phyloP scores from a whole-genome alignment of 2,113 vertebrate genomes.

The Myxocyprinus asiaticus region DNA sequence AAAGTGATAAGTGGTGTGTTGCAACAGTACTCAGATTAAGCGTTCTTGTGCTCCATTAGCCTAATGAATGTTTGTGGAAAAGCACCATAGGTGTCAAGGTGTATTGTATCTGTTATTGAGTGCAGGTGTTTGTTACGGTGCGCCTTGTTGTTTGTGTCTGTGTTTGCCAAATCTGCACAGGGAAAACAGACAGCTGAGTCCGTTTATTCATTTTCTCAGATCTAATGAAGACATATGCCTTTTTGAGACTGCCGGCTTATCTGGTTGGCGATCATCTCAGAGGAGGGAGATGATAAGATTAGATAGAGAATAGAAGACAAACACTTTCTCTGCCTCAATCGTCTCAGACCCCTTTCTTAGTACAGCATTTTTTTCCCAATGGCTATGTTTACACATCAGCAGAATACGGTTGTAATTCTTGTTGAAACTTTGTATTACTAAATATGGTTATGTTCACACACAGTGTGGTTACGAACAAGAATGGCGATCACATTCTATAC shows the following conservation, averaged over 20 bases:
- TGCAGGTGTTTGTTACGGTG: background rate
- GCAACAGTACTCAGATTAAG: too few species aligned
- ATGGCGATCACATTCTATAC: too few species aligned
- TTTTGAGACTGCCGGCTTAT: slow-evolving; percentile 46
- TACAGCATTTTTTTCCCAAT: too few species aligned
- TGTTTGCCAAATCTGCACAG: background rate
- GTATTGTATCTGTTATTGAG: slow-evolving; percentile 1
- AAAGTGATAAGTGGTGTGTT: too few species aligned
- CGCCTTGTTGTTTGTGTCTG: background rate
- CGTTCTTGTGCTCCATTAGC: background rate
- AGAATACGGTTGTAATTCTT: too few species aligned
- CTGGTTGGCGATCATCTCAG: slow-evolving; percentile 46
- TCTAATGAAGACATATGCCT: slow-evolving; percentile 63
- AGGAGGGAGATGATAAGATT: slow-evolving; percentile 12
- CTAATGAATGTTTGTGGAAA: background rate
- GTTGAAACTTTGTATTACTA: too few species aligned
- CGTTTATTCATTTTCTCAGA: slow-evolving; percentile 41
- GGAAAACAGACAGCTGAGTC: slow-evolving; percentile 10
- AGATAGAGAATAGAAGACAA: too few species aligned
- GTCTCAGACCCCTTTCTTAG: too few species aligned
- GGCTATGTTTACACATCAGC: too few species aligned
- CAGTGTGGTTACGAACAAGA: too few species aligned
- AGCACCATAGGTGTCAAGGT: background rate
- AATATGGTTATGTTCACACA: too few species aligned
- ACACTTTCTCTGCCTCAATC: too few species aligned